Evolutionary conservation across 2,888 invertebrate genomes (phyloP).

Genomic region (Cataglyphis cursor): DNA sequence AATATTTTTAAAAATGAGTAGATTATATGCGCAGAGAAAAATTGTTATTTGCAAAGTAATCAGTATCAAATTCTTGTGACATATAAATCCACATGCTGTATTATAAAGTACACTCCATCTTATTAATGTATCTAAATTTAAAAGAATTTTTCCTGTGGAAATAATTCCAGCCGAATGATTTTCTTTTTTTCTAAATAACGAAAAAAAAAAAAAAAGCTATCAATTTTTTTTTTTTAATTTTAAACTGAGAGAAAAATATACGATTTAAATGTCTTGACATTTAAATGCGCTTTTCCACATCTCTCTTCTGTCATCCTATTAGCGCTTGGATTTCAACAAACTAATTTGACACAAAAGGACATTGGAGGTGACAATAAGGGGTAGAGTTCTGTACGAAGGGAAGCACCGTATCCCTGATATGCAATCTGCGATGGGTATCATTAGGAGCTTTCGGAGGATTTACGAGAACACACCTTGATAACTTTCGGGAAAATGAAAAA

Average conservation of each 20-base stretch:
- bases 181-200: not conserved
- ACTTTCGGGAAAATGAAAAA: conserved; percentile 55
- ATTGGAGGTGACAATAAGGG: conserved; percentile 2
- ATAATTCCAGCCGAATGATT: not conserved
- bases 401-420: not conserved
- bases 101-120: not conserved
- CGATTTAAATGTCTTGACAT: not conserved
- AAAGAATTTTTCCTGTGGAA: not conserved
- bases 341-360: not conserved
- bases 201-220: not conserved
- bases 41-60: not conserved
- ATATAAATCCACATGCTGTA: not conserved
- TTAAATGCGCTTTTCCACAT: not conserved
- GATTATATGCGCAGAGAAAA: not conserved
- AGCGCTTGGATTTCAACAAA: not conserved
- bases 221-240: not conserved
- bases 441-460: conserved; percentile 33
- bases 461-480: conserved; percentile 34
- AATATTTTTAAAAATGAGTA: not conserved
- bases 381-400: not conserved
- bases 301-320: not conserved
- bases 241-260: not conserved
- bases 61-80: not conserved
- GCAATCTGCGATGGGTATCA: conserved; percentile 24
- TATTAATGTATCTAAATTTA: not conserved